A percentile compares a stretch with the other conserved stretches of the same genome.
Evolutionary conservation across 2,888 invertebrate genomes (phyloP).

Genomic region (Cantharis rufa): DNA sequence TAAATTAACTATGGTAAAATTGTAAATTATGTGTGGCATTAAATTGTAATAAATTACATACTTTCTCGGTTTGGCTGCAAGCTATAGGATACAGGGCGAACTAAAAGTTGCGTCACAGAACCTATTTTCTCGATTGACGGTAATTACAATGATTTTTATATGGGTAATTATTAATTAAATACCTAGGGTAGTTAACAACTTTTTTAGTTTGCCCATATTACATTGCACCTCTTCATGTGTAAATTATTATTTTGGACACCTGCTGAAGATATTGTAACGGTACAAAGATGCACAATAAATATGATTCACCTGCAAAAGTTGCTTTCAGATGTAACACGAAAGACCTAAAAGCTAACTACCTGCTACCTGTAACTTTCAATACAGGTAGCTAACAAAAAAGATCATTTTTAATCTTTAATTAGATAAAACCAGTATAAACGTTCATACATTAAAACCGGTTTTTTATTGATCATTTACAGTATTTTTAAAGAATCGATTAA

Average conservation of each 20-base stretch:
- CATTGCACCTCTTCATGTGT: conserved; percentile 11
- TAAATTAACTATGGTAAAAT: not conserved
- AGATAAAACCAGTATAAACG: not conserved
- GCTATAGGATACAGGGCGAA: not conserved
- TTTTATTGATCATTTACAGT: not conserved
- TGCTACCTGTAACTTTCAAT: conserved; percentile 11
- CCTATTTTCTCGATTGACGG: not conserved
- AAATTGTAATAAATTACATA: not conserved
- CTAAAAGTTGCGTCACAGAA: not conserved
- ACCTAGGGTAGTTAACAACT: not conserved
- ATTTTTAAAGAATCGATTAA: not conserved
- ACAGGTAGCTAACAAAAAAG: conserved; percentile 19
- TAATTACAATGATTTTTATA: not conserved
- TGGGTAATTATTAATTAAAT: not conserved
- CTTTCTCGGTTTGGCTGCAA: not conserved
- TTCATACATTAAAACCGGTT: not conserved
- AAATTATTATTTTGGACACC: conserved; percentile 16
- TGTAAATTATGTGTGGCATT: not conserved
- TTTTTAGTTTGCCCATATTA: not conserved
- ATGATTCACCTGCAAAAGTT: conserved; percentile 18
- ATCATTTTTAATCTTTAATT: conserved; percentile 11
- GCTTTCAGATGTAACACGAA: conserved; percentile 1
- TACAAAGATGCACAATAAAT: conserved; percentile 20
- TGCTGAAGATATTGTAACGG: conserved; percentile 14
- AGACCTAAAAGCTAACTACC: conserved; percentile 16